Evolutionary conservation across 1,140 invertebrate species (phyloP).

Genomic region (Stenopsyche tienmushanensis): DNA sequence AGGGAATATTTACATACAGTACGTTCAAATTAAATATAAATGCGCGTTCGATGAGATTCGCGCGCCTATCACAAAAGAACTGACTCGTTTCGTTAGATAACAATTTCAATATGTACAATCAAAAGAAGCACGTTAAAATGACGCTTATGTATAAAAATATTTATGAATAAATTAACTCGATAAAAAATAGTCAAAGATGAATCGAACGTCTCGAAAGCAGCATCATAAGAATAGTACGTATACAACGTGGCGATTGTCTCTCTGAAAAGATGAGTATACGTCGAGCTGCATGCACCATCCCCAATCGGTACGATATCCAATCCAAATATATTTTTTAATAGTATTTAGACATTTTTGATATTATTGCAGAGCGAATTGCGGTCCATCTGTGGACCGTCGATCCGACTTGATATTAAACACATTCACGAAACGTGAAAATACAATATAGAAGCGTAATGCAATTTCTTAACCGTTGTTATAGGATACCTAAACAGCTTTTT

Average conservation of each 20-base stretch:
- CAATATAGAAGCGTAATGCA: conserved; percentile 33
- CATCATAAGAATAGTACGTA: not conserved
- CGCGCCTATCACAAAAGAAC: not conserved
- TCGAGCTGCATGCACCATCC: conserved; percentile 3
- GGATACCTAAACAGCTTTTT: not conserved
- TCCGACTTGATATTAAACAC: not conserved
- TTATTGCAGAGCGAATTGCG: conserved; percentile 22
- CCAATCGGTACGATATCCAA: conserved; percentile 14
- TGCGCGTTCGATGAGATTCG: not conserved
- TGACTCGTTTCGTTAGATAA: too few relatives aligned
- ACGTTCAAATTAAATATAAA: not conserved
- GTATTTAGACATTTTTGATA: conserved; percentile 26
- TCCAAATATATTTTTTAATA: conserved; percentile 11
- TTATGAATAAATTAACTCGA: not conserved
- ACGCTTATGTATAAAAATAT: not conserved
- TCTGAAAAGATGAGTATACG: too few relatives aligned
- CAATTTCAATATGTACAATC: too few relatives aligned
- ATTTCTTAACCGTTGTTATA: not conserved
- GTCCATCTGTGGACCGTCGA: too few relatives aligned
- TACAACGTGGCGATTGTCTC: too few relatives aligned
- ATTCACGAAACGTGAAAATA: conserved; percentile 13
- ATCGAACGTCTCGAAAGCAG: too few relatives aligned
- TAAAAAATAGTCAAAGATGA: too few relatives aligned
- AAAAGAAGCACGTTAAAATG: not conserved
- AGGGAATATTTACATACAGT: not conserved